Percentiles rank a stretch among this genome's conserved stretches.
phyloP scores from a whole-genome alignment of 2,888 invertebrate genomes.

The Tetranychus piercei region DNA sequence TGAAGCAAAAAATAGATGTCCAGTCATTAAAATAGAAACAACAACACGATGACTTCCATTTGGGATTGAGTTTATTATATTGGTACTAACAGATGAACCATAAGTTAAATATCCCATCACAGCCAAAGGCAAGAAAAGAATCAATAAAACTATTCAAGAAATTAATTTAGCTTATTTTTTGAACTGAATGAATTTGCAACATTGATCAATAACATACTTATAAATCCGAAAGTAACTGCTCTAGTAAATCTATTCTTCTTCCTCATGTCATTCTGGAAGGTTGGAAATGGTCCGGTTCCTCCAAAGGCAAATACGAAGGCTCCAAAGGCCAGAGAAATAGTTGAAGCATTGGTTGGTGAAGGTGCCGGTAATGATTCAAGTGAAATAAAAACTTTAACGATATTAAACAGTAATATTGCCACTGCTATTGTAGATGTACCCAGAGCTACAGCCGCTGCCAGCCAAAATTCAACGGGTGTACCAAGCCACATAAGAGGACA shows the following conservation, averaged over 20 bases:
- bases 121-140: conserved; percentile 51
- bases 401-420: conserved; percentile 40
- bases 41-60: conserved; percentile 40
- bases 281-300: conserved; percentile 56
- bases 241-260: conserved; percentile 50
- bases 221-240: conserved; percentile 52
- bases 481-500: conserved; percentile 72
- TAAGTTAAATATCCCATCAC: conserved; percentile 45
- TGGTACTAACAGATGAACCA: conserved; percentile 49
- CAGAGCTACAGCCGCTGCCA: conserved; percentile 45
- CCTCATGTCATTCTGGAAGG: conserved; percentile 78
- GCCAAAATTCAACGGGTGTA: conserved; percentile 79
- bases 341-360: conserved; percentile 39
- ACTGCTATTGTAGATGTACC: conserved; percentile 45
- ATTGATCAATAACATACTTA: conserved; percentile 36
- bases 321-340: conserved; percentile 50
- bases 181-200: neutral
- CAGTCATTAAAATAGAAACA: conserved; percentile 45
- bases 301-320: conserved; percentile 52
- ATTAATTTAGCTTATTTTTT: neutral
- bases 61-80: conserved; percentile 49
- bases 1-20: conserved; percentile 48
- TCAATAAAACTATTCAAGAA: conserved; percentile 34
- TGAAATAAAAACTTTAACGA: conserved; percentile 35
- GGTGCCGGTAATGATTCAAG: conserved; percentile 36